A percentile compares a stretch with the other conserved stretches of the same genome.
Evolutionary conservation across 2,888 invertebrate genomes (phyloP).

Genomic region (Odontocolon sp.): DNA sequence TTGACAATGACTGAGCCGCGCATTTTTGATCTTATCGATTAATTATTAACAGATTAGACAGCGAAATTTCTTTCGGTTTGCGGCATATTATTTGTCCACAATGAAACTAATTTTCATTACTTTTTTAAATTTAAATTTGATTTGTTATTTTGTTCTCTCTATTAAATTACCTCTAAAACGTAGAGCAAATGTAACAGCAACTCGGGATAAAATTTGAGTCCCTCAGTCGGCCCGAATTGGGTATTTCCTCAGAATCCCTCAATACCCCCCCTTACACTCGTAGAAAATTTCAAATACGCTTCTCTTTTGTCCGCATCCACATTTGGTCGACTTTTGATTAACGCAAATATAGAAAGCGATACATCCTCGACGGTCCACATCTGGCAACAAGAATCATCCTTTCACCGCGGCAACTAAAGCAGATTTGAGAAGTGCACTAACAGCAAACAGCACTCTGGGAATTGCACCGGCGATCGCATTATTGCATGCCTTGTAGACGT

Average conservation of each 20-base stretch:
- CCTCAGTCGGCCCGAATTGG: too few relatives aligned
- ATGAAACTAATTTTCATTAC: too few relatives aligned
- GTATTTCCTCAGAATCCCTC: too few relatives aligned
- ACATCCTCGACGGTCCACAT: background rate
- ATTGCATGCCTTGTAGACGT: slow-evolving; percentile 27
- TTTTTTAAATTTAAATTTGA: too few relatives aligned
- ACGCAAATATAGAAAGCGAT: background rate
- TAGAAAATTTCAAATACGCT: slow-evolving; percentile 11
- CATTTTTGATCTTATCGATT: too few relatives aligned
- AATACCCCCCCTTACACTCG: too few relatives aligned
- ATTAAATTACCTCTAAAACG: background rate
- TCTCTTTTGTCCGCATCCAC: slow-evolving; percentile 22
- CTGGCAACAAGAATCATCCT: slow-evolving; percentile 36
- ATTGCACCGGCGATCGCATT: slow-evolving; percentile 40
- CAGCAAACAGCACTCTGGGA: slow-evolving; percentile 15
- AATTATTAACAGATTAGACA: too few relatives aligned
- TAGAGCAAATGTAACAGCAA: background rate
- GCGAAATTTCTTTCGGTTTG: too few relatives aligned
- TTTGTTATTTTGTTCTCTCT: too few relatives aligned
- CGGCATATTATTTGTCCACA: too few relatives aligned
- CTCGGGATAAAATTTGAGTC: too few relatives aligned
- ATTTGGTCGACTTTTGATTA: slow-evolving; percentile 15
- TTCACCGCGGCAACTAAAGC: slow-evolving; percentile 21
- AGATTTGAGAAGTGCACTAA: background rate
- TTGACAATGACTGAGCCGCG: too few relatives aligned